Conservation (phyloP, 2,888 invertebrate genomes). For the Ochropacha duplaris region DNA sequence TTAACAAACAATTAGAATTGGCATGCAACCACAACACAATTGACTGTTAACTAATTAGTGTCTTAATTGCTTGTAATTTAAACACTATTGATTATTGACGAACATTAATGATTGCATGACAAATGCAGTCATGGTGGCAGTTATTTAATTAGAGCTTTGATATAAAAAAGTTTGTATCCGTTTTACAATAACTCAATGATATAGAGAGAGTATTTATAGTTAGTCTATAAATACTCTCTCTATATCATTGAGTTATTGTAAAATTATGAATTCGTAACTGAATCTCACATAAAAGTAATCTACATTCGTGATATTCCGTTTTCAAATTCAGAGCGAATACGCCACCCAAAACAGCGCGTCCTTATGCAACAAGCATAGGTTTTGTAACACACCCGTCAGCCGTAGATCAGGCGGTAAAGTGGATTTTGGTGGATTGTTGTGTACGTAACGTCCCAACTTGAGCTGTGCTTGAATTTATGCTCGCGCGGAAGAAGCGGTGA, state of each 20-base stretch:
- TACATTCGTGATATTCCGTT: background rate
- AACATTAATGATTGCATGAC: background rate
- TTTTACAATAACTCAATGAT: too few relatives aligned
- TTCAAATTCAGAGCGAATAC: background rate
- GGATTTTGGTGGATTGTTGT: slow-evolving; percentile 7
- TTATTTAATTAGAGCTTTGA: background rate
- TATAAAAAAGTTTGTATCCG: too few relatives aligned
- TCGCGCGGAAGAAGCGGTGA: background rate
- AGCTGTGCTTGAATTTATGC: slow-evolving; percentile 2
- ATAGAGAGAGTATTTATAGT: too few relatives aligned
- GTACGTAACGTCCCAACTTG: slow-evolving; percentile 2
- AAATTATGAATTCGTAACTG: too few relatives aligned
- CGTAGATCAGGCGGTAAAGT: slow-evolving; percentile 7
- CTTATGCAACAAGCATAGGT: background rate
- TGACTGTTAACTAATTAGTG: background rate
- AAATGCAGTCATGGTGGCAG: background rate
- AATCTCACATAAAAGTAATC: background rate
- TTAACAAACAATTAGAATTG: background rate
- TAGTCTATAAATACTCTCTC: too few relatives aligned
- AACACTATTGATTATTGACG: background rate
- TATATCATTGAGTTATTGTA: too few relatives aligned
- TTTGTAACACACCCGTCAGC: slow-evolving; percentile 3
- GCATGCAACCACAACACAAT: background rate
- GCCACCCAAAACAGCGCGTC: background rate
- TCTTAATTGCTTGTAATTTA: background rate